phyloP scores from a whole-genome alignment of 2,888 invertebrate genomes.

The Agrochola circellaris region DNA sequence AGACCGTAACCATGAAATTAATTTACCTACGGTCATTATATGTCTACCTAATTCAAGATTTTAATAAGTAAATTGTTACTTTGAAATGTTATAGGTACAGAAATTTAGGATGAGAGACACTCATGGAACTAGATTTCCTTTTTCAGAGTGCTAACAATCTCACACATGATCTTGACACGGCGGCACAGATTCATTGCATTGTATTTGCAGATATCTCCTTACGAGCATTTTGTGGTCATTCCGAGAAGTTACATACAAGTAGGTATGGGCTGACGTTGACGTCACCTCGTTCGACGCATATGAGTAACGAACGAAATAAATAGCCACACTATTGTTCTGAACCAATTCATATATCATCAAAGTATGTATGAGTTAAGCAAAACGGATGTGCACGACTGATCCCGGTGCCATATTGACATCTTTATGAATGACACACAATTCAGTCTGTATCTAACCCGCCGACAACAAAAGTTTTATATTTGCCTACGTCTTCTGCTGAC shows the following conservation, averaged over 20 bases:
- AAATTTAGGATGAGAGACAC: conserved; percentile 1
- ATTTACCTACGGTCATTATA: conserved; percentile 51
- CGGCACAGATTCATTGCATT: conserved; percentile 62
- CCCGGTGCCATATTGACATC: conserved; percentile 82
- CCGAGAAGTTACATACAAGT: conserved; percentile 65
- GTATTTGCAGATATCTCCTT: conserved; percentile 63
- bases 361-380: conserved; percentile 74
- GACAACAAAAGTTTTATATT: conserved; percentile 38
- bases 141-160: conserved; percentile 15
- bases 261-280: conserved; percentile 61
- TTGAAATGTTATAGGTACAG: conserved; percentile 19
- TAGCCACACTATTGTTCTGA: conserved; percentile 76
- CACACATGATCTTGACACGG: conserved; percentile 52
- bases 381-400: conserved; percentile 86
- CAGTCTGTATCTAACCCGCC: conserved; percentile 40
- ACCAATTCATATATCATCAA: conserved; percentile 70
- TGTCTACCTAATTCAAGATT: conserved; percentile 20
- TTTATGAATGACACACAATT: conserved; percentile 80
- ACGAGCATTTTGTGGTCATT: conserved; percentile 70
- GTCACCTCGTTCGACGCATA: conserved; percentile 63
- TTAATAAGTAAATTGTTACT: conserved; percentile 29
- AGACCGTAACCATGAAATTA: conserved; percentile 70
- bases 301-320: conserved; percentile 71
- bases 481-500: conserved; percentile 30
- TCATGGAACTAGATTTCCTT: conserved; percentile 16